These are phyloP conservation scores for Sinohyriopsis cumingii DNA, from an alignment of 2,888 invertebrate species.

Conservation along the genomic window DNA sequence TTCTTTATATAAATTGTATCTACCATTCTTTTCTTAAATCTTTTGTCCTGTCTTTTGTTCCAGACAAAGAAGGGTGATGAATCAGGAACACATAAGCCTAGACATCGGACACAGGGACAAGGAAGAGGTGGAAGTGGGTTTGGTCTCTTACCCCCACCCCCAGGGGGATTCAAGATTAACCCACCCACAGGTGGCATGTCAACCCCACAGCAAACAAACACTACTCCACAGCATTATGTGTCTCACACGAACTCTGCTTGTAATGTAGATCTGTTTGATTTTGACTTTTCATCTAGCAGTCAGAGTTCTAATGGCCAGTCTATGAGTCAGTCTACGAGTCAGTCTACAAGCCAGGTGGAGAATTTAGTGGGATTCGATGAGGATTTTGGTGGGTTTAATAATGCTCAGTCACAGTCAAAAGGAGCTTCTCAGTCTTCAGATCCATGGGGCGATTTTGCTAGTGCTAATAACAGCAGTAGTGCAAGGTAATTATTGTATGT, in stretches of 20 bases:
- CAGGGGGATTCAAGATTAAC: conserved; percentile 84
- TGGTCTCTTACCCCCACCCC: conserved; percentile 83
- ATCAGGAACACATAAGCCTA: conserved; percentile 14
- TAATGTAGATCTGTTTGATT: conserved; percentile 46
- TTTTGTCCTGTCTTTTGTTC: conserved; percentile 8
- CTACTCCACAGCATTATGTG: conserved; percentile 4
- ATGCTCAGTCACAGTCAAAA: conserved; percentile 19
- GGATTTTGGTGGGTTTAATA: conserved; percentile 14
- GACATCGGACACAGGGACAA: conserved; percentile 48
- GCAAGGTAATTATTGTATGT: conserved; percentile 25
- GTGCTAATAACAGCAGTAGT: conserved; percentile 21
- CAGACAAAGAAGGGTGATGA: conserved; percentile 45
- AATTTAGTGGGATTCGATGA: conserved; percentile 28
- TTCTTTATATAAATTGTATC: too few relatives aligned
- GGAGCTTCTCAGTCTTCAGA: conserved; percentile 37
- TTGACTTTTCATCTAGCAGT: conserved; percentile 19
- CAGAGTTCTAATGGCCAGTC: conserved; percentile 4
- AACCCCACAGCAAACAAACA: conserved; percentile 5
- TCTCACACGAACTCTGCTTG: conserved; percentile 13
- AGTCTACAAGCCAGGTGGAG: conserved; percentile 14
- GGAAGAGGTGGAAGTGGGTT: conserved; percentile 74
- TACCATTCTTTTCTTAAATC: too few relatives aligned
- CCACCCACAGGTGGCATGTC: conserved; percentile 75
- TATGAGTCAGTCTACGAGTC: conserved; percentile 9
- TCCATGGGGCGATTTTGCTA: conserved; percentile 65